Base-by-base conservation (phyloP, 2,888 invertebrate genomes). In the Ceramica pisi region DNA sequence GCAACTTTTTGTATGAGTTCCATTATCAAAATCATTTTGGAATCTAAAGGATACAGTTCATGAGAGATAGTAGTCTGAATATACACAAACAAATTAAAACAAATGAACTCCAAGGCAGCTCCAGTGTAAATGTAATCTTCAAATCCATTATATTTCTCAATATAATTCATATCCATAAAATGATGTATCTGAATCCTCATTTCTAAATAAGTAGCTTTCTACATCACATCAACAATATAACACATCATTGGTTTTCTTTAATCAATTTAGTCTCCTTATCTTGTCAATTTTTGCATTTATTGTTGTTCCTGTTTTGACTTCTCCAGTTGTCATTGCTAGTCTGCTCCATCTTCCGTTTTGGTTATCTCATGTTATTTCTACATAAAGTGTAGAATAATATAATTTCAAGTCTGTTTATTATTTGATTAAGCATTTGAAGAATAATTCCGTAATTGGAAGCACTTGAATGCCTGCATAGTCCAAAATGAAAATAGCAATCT, bases 401-500 rank as follows among this genome's bases (percentile, higher is more conserved):
- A 72, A 51, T 67, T 66, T 35, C 67, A 63, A 66, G 16, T 67
- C 56, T 55, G 41, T 69, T 53, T 50, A 50, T 26, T 44, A 62
- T 63, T 75, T 71, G 23, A 59, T 60, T 44, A 68, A 57, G 62
- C 53, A 63, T 72, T 44, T 35, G 63, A 55, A 71, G 16, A 74
- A 48, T 31, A 38, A 61, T 44, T 67, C 59, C 71, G 38, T 68
- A 48, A 21, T 53, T 53, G 56, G 46, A 66, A 60, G 73, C 71
- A 64, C 48, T 67, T 64, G 62, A 55, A 60, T 51, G 65, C 74
- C 62, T 69, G 72, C 62, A 60, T 61, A 71, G 67, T 86, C 76
- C 77, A 78, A 62, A 78, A 78, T 70, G 53, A 76, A 76, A 73
- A 73, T 72, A 78, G 78, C 77, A 74, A 76, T 81, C 83, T 75